Evolutionary conservation across 2,113 vertebrate species (phyloP), one percentile per base, ranked within the genome.

Genomic region (Oryzias woworae): DNA sequence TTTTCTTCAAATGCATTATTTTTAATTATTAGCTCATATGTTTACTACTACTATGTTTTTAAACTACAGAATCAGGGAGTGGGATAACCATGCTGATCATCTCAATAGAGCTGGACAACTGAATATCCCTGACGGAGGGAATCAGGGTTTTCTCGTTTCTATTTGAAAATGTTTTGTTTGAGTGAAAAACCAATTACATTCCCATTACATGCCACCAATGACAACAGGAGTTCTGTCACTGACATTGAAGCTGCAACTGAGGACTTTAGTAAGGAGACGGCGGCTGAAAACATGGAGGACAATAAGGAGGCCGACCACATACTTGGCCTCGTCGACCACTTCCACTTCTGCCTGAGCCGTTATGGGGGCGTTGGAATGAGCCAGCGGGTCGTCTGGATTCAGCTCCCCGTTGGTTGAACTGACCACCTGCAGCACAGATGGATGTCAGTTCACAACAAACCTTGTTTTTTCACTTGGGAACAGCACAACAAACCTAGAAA

Each of bases 251-350:
- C 20, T 58, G 46, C 48, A 60, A 59, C 23, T 52, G 58, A 41
- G 0, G 72, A 67, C 77, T 60, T 28, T 1, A 15, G 67, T 22
- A 58, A 20, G 58, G 71, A 66, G 65, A 72, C 71, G 71, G 63
- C 74, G 10, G 73, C 62, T 61, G 63, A 73, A 72, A 66, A 75
- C 65, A 71, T 3, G 66, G 65, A 67, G 48, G 61, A 71, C 60
- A 61, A n/a, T 41, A 53, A 64, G 13, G 24, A 53, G 46, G 42
- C 48, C 54, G 65, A 75, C 36, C 66, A 97, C 97, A 67, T 98
- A 99, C 97, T 98, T 98, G 85, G 97, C 95, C 91, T 99, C 97
- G 50, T 98, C 97, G 82, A 96, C 94, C 89, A 97, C 95, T 84
- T 99, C 97, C 94, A 97, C 95, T 87, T 99, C 96, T 0, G 97